Evolutionary conservation across 92 coral and sea anemone species (phyloP), one percentile per base, ranked within the genome.

Genomic region (Epizoanthus illoricatus): DNA sequence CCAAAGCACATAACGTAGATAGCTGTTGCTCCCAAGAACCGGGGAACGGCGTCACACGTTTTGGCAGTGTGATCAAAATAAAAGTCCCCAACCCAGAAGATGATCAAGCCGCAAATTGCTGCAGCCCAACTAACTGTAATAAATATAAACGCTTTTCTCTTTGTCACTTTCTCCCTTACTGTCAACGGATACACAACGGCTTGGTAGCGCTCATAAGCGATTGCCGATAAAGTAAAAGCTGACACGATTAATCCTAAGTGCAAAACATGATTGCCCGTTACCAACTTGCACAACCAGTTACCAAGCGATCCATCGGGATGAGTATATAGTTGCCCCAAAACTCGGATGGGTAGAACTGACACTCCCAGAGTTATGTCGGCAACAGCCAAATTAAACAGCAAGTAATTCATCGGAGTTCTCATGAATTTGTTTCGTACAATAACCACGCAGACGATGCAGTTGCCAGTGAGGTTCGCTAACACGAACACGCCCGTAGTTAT

Each of bases 301-400:
- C 88, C 88, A 17, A 72, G 23, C 9, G 56, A 17, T 15, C 88
- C 88, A 10, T 43, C 10, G 10, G 88, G 88, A 67, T 85, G 67
- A 3, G 52, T 61, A 64, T 65, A 85, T 13, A 71, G 10, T 62
- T 66, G 80, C 4, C 19, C 80, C 15, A 85, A 24, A 49, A 85
- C 69, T 71, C 71, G 80, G 41, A 76, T 69, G 8, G 80, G 79
- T 16, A 65, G 60, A 76, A 59, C 63, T 8, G 67, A 72, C 10
- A 85, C 49, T 21, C 84, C 88, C 18, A 85, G 79, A 71, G 80
- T 62, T 52, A 85, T 79, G 73, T 85, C 88, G 20, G 88, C 55
- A 52, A 79, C 66, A n/a, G 88, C 85, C 18, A 85, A 47, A 69
- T 85, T 85, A 11, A 85, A 83, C 9, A 85, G 84, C 13, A 85